Base-by-base conservation (phyloP, 2,888 invertebrate species). In the Ethmia dodecea region DNA sequence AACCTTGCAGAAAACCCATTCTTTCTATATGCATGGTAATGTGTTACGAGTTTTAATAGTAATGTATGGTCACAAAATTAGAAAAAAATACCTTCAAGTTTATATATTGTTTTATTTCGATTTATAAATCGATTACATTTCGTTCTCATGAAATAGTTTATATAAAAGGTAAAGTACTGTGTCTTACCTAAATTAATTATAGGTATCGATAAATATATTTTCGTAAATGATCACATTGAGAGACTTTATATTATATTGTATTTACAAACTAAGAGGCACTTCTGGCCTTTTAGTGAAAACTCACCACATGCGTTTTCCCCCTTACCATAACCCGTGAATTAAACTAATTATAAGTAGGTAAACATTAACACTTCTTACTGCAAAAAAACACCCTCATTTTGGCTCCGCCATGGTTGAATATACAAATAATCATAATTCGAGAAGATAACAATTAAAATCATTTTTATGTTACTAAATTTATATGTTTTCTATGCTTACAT, bases 301-400 rank as follows among this genome's bases (percentile, higher is more conserved):
- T 67, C 84, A 84, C 84, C 84, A 84, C 84, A 84, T 84, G 81
- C 83, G 55, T 60, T 59, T 47, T 64, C 8, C n/a, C 83, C 80
- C 54, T 60, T 59, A 78, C 80, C 80, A 53, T 62, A 68, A 60
- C 68, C 83, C 76, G 22, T 40, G 10, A 2, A 25, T 10, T 10
- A 10, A 9, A 10, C 6, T 6, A 10, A 3, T 26, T 30, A 35
- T 28, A 34, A 26, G 30, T 30, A 25, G 11, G 13, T 26, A 25
- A 25, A 33, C 38, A 18, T 18, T 18, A 18, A n/a, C n/a, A n/a
- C n/a, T n/a, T n/a, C n/a, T n/a, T n/a, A n/a, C n/a, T n/a, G n/a
- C n/a, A n/a, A 18, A 5, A 18, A 8, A 18, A 18, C 18, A 18
- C 5, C 5, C 18, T 18, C 18, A 18, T n/a, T n/a, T n/a, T n/a